These are phyloP conservation scores for Piaya cayana DNA, from an alignment of 2,113 vertebrate genomes.

Conservation along the genomic window DNA sequence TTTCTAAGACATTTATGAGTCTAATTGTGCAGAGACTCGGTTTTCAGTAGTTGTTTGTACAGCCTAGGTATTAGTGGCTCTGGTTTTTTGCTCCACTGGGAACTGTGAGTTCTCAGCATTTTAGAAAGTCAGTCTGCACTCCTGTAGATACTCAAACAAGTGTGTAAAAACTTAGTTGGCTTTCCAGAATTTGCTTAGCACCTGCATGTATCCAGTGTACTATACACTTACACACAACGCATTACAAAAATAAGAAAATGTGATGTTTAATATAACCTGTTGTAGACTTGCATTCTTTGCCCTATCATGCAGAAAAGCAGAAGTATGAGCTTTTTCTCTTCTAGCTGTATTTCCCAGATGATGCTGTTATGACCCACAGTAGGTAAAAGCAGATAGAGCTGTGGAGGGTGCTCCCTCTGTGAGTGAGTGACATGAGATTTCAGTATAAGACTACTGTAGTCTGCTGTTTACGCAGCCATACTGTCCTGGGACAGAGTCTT, in stretches of 20 bases:
- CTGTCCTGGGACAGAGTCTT: slow-evolving; percentile 29
- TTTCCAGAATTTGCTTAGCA: not conserved
- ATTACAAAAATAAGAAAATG: not conserved
- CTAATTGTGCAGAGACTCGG: not conserved
- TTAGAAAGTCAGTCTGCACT: not conserved
- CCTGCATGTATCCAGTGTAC: not conserved
- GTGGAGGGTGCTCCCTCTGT: not conserved
- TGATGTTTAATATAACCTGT: not conserved
- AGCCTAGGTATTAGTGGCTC: not conserved
- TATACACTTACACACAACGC: not conserved
- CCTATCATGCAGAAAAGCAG: not conserved
- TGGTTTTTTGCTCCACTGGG: not conserved
- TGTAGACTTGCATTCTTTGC: not conserved
- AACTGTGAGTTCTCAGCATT: not conserved
- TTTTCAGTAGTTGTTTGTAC: not conserved
- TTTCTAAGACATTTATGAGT: not conserved
- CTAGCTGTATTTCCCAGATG: not conserved
- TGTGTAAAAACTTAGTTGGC: not conserved
- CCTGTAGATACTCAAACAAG: not conserved
- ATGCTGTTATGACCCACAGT: not conserved
- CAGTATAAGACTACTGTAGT: not conserved
- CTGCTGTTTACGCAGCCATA: slow-evolving; percentile 40
- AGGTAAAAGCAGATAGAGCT: not conserved
- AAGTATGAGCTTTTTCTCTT: not conserved
- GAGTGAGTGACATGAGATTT: not conserved